Conservation (phyloP, 2,888 invertebrate genomes). For the Myopa tessellatipennis region DNA sequence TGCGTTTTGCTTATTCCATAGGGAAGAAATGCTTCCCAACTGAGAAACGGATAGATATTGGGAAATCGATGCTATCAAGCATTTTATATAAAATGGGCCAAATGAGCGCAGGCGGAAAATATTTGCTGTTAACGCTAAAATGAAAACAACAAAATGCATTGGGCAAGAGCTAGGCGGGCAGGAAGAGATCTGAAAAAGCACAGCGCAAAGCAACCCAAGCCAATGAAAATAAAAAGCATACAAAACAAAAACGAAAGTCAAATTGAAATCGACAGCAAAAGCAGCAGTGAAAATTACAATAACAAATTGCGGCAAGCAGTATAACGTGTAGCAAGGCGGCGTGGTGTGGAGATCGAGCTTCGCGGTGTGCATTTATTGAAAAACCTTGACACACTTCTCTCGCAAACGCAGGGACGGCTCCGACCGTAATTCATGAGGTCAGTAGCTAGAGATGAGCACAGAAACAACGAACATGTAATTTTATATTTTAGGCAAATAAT, state of each 20-base stretch:
- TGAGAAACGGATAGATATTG: constrained; percentile 1
- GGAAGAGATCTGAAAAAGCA: not conserved
- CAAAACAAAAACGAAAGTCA: constrained; percentile 41
- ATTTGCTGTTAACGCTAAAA: not conserved
- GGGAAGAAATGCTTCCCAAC: constrained; percentile 16
- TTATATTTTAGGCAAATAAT: not conserved
- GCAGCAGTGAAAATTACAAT: constrained; percentile 32
- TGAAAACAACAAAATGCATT: not conserved
- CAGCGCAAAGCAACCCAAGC: constrained; percentile 33
- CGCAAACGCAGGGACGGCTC: constrained; percentile 62
- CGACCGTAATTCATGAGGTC: constrained; percentile 60
- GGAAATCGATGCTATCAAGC: not conserved
- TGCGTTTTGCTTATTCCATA: not conserved
- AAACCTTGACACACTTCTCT: constrained; percentile 66
- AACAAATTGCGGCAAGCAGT: constrained; percentile 25
- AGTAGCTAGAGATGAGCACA: constrained; percentile 44
- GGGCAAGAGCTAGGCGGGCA: not conserved
- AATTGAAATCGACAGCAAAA: constrained; percentile 53
- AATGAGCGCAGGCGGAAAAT: constrained; percentile 1
- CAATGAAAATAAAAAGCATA: constrained; percentile 32
- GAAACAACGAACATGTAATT: not conserved
- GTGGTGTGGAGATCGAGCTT: constrained; percentile 1
- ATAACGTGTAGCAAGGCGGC: not conserved
- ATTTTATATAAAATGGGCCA: constrained; percentile 20
- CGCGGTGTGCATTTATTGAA: constrained; percentile 45